Base-by-base conservation (phyloP, 2,113 vertebrate genomes). In the Thymallus thymallus region DNA sequence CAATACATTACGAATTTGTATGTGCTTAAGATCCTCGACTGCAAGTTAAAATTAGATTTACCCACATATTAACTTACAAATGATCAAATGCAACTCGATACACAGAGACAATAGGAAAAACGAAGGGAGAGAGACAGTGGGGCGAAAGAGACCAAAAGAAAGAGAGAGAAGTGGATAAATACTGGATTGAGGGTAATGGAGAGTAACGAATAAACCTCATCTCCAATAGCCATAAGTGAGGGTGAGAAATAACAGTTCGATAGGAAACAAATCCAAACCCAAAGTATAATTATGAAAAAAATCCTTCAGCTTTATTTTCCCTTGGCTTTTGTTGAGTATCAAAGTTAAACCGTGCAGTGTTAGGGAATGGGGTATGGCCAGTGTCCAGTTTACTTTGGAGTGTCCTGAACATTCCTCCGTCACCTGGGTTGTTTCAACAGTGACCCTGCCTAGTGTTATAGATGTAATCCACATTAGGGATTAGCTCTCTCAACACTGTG, bases 371-470 rank as follows among this genome's bases (percentile, higher is more conserved):
- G 74, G 75, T 35, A 77, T 29, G 69, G 48, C 73, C 86, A n/a
- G 66, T 75, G 79, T 87, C 84, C 81, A 65, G 82, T 88, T 89
- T 84, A 82, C 73, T 88, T 88, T 87, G 88, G 87, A 89, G 72
- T 23, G 80, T 79, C 83, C 56, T 46, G 22, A 86, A 85, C 86
- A 74, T 82, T 89, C 82, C 76, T 76, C 78, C 70, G 76, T 89
- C 87, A 86, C 89, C 87, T 91, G 87, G 87, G 79, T 87, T 87
- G 74, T 78, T 88, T 91, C 85, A 88, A 74, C 82, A 79, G 82
- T 86, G 85, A 90, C 87, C 82, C 85, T 87, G 81, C 75, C 66
- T 67, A 82, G 78, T 80, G 79, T 91, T 87, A 76, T 78, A 66
- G 82, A 80, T 70, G 74, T 83, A 76, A 41, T 41, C 35, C 35